Evolutionary conservation across 2,888 invertebrate species (phyloP).

Genomic region (Nematopogon swammerdamellus): DNA sequence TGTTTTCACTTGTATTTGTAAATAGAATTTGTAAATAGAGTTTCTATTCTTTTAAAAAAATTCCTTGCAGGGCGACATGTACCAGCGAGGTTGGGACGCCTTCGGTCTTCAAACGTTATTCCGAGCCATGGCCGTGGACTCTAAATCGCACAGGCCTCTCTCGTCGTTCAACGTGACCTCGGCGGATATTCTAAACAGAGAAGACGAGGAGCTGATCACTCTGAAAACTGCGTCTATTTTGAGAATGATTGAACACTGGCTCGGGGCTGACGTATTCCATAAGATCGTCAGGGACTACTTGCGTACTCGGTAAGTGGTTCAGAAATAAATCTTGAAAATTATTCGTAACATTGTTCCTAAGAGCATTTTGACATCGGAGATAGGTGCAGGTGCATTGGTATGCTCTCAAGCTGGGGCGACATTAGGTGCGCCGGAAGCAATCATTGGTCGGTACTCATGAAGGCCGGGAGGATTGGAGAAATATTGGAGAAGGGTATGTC

Average conservation of each 20-base stretch:
- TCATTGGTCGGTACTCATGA: too few relatives aligned
- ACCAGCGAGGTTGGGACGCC: constrained; percentile 9
- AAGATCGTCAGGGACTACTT: constrained; percentile 34
- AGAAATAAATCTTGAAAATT: too few relatives aligned
- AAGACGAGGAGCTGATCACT: constrained; percentile 32
- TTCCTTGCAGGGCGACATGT: neutral
- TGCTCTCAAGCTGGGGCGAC: too few relatives aligned
- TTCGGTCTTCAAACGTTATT: constrained; percentile 37
- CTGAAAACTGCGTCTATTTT: constrained; percentile 42
- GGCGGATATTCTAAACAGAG: constrained; percentile 30
- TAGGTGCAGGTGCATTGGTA: too few relatives aligned
- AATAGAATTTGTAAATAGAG: too few relatives aligned
- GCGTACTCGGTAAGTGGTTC: constrained; percentile 21
- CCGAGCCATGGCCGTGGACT: constrained; percentile 35
- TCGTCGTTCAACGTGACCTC: constrained; percentile 29
- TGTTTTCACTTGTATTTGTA: too few relatives aligned
- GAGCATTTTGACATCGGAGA: too few relatives aligned
- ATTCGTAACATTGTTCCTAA: too few relatives aligned
- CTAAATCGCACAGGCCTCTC: constrained; percentile 30
- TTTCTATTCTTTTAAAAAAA: too few relatives aligned
- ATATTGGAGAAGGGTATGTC: too few relatives aligned
- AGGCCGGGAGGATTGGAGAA: too few relatives aligned
- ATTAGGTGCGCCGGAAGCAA: too few relatives aligned
- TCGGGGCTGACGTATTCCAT: constrained; percentile 31
- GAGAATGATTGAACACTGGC: constrained; percentile 49